These are phyloP conservation scores for Enteromius mattozi DNA, from an alignment of 2,797 vertebrate genomes.

Conservation along the genomic window DNA sequence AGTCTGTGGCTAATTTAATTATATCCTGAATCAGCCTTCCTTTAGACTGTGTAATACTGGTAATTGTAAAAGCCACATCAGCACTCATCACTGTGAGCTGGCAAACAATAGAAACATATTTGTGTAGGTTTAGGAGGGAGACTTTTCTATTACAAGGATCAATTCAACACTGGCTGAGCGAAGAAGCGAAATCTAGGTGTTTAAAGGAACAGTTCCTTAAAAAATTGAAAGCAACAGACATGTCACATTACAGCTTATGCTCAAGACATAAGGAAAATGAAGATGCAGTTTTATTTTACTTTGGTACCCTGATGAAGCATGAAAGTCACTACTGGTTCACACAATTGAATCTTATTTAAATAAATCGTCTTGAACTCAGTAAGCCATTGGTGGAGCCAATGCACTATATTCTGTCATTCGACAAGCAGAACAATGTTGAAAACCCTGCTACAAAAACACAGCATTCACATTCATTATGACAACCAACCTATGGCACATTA, in stretches of 20 bases:
- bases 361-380: not conserved
- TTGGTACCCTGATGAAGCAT: too few relatives aligned
- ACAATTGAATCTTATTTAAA: not conserved
- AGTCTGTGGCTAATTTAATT: slow-evolving; percentile 8
- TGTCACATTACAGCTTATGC: not conserved
- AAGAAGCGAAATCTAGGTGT: not conserved
- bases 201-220: not conserved
- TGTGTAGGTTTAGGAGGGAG: not conserved
- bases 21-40: not conserved
- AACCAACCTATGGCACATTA: not conserved
- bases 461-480: not conserved
- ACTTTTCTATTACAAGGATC: slow-evolving; percentile 14
- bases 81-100: slow-evolving; percentile 4
- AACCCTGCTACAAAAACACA: not conserved
- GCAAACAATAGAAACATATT: slow-evolving; percentile 9
- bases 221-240: not conserved
- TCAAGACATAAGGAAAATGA: not conserved
- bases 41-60: not conserved
- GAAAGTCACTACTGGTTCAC: too few relatives aligned
- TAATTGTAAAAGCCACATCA: slow-evolving; percentile 21
- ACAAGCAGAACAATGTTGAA: not conserved
- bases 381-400: not conserved
- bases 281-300: too few relatives aligned
- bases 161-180: not conserved
- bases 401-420: not conserved